Evolutionary conservation across 2,797 vertebrate genomes (phyloP), one percentile per base, ranked within the genome.

Genomic region (Sebastiscus albofasciatus): DNA sequence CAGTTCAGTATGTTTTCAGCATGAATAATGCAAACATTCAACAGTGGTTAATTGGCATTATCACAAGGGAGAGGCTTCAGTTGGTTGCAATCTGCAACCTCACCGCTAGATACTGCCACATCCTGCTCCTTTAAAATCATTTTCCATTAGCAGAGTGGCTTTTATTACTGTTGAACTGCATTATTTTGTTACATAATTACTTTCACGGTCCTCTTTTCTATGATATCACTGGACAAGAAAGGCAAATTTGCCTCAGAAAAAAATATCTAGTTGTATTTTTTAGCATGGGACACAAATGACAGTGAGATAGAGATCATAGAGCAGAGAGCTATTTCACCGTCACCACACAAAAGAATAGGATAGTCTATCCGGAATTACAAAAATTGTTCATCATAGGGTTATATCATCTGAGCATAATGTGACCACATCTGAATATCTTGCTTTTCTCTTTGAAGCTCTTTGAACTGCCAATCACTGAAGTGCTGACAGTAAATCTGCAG

Each of bases 381-480:
- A 46, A 84, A 88, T 60, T 79, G 80, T n/a, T 80, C 72, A 80
- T 88, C 67, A 72, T 49, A 71, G 42, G 46, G 52, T 4, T 18
- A 75, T 78, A 65, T 82, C 70, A 79, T 87, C 46, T 79, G 29
- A 81, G 77, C 27, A 85, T 73, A 31, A 86, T 67, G 71, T 68
- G 72, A 58, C 76, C 78, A 70, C 67, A 81, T 89, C 75, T 83
- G 78, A 84, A 84, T 77, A 75, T 72, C 62, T 77, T 7, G 13
- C 54, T n/a, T 83, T 65, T 72, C 67, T 76, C 84, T 89, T 82
- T 84, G 73, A 84, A 85, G 77, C 69, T 79, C 81, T 89, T 88
- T 88, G 75, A 91, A 89, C 72, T 79, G 81, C 64, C 87, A 86
- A 46, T 89, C 80, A 83, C 69, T 31, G 73, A 82, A 58, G 33